Percentiles rank a stretch among this genome's conserved stretches.
These are phyloP conservation scores for Cordilura impudica DNA, from an alignment of 2,888 invertebrate genomes.

Conservation along the genomic window DNA sequence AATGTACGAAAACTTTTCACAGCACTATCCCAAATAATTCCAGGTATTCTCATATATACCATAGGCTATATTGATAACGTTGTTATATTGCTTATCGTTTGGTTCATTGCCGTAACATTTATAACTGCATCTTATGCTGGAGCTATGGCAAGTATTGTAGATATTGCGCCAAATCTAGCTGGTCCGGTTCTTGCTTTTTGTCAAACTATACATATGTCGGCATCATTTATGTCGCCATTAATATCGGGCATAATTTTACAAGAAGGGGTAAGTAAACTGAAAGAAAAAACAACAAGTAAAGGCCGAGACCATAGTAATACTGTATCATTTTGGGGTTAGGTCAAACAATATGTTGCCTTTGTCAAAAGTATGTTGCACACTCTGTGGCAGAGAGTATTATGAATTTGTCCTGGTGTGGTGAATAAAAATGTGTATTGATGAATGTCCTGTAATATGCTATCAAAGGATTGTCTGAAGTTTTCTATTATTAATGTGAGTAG, in stretches of 20 bases:
- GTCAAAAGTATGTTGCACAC: too few relatives aligned
- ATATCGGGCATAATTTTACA: conserved; percentile 82
- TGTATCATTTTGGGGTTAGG: too few relatives aligned
- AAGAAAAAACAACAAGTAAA: too few relatives aligned
- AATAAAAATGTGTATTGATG: too few relatives aligned
- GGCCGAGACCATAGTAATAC: too few relatives aligned
- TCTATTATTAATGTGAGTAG: too few relatives aligned
- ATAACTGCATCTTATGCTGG: conserved; percentile 86
- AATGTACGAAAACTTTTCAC: conserved; percentile 85
- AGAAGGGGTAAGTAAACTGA: conserved; percentile 79
- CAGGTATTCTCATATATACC: conserved; percentile 82
- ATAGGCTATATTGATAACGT: conserved; percentile 83
- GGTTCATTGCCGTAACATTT: conserved; percentile 84
- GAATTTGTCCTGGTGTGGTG: too few relatives aligned
- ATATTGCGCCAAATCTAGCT: conserved; percentile 88
- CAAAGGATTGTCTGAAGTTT: too few relatives aligned
- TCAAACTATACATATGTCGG: conserved; percentile 88
- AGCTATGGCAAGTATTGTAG: conserved; percentile 87
- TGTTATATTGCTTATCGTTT: conserved; percentile 80
- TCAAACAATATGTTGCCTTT: too few relatives aligned
- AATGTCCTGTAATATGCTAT: too few relatives aligned
- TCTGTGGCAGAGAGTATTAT: too few relatives aligned
- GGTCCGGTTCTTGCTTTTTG: conserved; percentile 86
- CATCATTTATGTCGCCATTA: conserved; percentile 84
- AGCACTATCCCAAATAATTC: conserved; percentile 83